Evolutionary conservation across 1,140 invertebrate species (phyloP).

Genomic region (Tetranychus cinnabarinus): DNA sequence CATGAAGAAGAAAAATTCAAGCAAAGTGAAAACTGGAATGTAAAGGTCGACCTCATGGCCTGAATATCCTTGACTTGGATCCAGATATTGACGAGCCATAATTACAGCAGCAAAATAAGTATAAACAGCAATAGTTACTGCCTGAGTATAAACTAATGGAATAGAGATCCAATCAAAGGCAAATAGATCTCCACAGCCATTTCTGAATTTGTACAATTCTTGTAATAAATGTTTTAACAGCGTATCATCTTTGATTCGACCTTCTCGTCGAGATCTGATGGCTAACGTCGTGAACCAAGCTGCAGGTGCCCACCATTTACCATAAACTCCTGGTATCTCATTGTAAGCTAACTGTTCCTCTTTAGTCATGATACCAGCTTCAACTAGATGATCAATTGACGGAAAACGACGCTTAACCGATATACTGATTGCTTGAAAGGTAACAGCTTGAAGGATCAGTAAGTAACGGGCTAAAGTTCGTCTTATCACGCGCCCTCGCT

Average conservation of each 20-base stretch:
- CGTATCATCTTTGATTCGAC: slow-evolving; percentile 69
- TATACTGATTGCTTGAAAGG: slow-evolving; percentile 55
- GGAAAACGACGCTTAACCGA: slow-evolving; percentile 77
- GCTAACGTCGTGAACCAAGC: slow-evolving; percentile 77
- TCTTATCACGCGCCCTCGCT: slow-evolving; percentile 61
- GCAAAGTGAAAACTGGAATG: slow-evolving; percentile 19
- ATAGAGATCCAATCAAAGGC: slow-evolving; percentile 27
- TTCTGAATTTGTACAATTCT: slow-evolving; percentile 21
- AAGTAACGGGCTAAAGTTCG: slow-evolving; percentile 61
- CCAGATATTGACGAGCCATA: slow-evolving; percentile 54
- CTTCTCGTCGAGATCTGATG: slow-evolving; percentile 58
- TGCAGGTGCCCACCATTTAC: slow-evolving; percentile 75
- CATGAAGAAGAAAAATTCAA: slow-evolving; percentile 83
- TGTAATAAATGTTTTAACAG: not conserved
- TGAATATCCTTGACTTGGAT: slow-evolving; percentile 20
- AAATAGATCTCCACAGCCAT: slow-evolving; percentile 20
- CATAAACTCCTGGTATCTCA: slow-evolving; percentile 63
- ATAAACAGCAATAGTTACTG: slow-evolving; percentile 27
- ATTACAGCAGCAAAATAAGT: slow-evolving; percentile 76
- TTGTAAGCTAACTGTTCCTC: slow-evolving; percentile 70
- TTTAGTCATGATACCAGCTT: slow-evolving; percentile 69
- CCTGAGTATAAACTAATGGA: slow-evolving; percentile 28
- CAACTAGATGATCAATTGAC: slow-evolving; percentile 57
- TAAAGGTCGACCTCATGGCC: slow-evolving; percentile 15
- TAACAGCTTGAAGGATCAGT: slow-evolving; percentile 54